phyloP scores from a whole-genome alignment of 2,888 invertebrate genomes.

The Aproaerema taeniolella region DNA sequence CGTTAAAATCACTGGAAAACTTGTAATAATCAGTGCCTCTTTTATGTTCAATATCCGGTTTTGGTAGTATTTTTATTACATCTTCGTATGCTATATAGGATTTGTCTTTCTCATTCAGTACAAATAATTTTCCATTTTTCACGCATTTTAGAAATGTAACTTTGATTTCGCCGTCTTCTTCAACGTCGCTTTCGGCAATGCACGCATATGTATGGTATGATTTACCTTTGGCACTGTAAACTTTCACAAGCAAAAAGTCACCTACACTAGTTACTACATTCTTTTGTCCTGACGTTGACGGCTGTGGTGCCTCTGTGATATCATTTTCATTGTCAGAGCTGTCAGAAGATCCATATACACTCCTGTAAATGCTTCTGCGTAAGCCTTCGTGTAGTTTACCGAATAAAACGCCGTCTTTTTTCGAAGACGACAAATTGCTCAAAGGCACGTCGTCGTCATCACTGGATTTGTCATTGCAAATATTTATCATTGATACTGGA shows the following conservation, averaged over 20 bases:
- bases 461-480: not conserved
- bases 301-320: not conserved
- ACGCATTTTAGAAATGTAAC: not conserved
- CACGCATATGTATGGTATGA: not conserved
- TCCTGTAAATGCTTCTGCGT: not conserved
- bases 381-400: too few species aligned
- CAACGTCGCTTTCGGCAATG: not conserved
- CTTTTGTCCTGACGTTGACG: not conserved
- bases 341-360: constrained; percentile 1
- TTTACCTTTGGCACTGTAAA: not conserved
- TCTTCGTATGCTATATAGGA: not conserved
- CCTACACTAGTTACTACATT: not conserved
- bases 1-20: not conserved
- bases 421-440: not conserved
- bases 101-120: not conserved
- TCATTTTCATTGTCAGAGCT: not conserved
- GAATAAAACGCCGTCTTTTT: not conserved
- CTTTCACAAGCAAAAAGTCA: not conserved
- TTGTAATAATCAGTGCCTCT: not conserved
- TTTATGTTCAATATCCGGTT: not conserved
- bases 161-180: not conserved
- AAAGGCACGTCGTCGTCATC: not conserved
- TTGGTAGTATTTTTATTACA: not conserved
- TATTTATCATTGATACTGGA: not conserved
- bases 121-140: not conserved